Base-by-base conservation (phyloP, 2,113 vertebrate genomes). In the Phyllostomus hastatus region DNA sequence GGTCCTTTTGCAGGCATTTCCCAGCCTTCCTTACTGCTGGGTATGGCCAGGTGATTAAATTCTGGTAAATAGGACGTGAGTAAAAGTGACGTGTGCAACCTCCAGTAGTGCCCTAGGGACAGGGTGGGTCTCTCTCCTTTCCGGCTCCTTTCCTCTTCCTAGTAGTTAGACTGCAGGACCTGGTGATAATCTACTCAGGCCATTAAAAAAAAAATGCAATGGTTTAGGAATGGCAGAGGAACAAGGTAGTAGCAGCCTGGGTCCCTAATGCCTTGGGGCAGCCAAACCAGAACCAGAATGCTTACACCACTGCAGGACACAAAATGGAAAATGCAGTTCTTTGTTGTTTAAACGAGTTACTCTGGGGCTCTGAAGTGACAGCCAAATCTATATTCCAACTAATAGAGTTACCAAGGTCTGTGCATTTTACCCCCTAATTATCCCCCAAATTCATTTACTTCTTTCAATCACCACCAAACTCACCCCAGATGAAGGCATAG, bases 281-380 rank as follows among this genome's bases (percentile, higher is more conserved):
- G 67, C 54, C 15, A 46, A 66, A 72, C 64, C 64, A 50, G 41
- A 80, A 35, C 19, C 41, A 48, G 67, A 33, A 54, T 4, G 5
- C n/a, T 15, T 28, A 31, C 2, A 12, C 46, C 7, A 12, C 11
- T 22, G 72, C 31, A 46, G 2, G 2, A 3, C 0, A 8, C 26
- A 9, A 41, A 28, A 59, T 33, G 19, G 33, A 70, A 48, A 38
- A 88, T 6, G 57, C 1, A 5, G 20, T 54, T 26, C 67, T 54
- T 46, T 22, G 35, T 43, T 35, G 17, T 70, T 64, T 43, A 50
- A 78, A 88, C 43, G 19, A n/a, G 19, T 28, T n/a, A n/a, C 35
- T 81, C 20, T 20, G 54, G 16, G 28, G 43, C n/a, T 88, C 79
- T 64, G 57, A 66, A 66, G 78, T 73, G 20, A 78, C 43, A 38